These are phyloP conservation scores for Helobdella robusta DNA, from an alignment of 2,888 invertebrate genomes.

Conservation along the genomic window DNA sequence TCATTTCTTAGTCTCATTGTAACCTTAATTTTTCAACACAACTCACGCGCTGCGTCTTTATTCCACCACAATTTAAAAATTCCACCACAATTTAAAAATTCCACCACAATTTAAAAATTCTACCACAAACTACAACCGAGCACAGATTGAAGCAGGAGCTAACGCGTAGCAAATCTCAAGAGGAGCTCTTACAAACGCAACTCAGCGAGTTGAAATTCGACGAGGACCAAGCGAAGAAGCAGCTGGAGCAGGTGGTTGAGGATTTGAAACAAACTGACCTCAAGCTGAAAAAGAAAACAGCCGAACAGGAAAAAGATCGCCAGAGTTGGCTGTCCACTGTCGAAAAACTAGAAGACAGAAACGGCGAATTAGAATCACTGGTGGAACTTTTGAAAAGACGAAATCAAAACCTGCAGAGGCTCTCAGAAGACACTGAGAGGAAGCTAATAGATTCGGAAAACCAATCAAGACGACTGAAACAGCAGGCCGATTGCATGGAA, in stretches of 20 bases:
- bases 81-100: not conserved
- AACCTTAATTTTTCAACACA: no score
- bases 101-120: not conserved
- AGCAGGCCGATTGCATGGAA: conserved; percentile 24
- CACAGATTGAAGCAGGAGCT: conserved; percentile 11
- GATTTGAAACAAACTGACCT: conserved; percentile 12
- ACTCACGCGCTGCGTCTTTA: no score
- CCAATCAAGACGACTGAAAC: not conserved
- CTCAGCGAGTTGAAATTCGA: conserved; percentile 4
- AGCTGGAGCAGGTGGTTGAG: conserved; percentile 16
- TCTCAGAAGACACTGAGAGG: conserved; percentile 16
- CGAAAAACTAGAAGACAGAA: conserved; percentile 11
- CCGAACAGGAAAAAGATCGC: not conserved
- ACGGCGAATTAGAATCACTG: conserved; percentile 19
- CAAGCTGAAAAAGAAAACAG: conserved; percentile 7
- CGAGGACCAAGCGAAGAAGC: conserved; percentile 11
- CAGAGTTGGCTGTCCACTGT: not conserved
- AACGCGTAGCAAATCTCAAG: conserved; percentile 2
- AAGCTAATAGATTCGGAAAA: conserved; percentile 15
- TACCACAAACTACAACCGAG: not conserved
- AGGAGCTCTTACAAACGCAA: conserved; percentile 6
- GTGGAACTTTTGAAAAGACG: conserved; percentile 17
- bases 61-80: not conserved
- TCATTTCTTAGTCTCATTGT: no score
- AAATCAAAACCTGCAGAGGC: conserved; percentile 15